Evolutionary conservation across 2,113 vertebrate genomes (phyloP).

Genomic region (Poicephalus gulielmi): DNA sequence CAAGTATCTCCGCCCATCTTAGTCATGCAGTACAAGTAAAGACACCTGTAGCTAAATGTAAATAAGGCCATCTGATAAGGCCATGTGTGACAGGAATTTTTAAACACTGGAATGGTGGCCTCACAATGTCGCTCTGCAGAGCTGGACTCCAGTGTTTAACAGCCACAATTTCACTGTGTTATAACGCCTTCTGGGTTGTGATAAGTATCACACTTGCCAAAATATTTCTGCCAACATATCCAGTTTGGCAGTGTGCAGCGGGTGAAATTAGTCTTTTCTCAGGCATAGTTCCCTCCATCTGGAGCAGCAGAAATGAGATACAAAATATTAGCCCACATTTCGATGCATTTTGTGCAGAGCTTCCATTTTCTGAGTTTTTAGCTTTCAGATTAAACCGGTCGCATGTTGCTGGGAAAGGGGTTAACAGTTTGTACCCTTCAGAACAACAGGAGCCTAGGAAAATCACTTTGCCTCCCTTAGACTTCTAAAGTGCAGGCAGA

Average conservation of each 20-base stretch:
- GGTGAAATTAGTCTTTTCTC: not conserved
- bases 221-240: not conserved
- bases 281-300: not conserved
- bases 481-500: not conserved
- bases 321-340: not conserved
- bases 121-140: not conserved
- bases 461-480: not conserved
- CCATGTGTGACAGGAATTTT: conserved; percentile 18
- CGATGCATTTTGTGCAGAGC: not conserved
- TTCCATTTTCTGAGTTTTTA: not conserved
- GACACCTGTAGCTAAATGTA: conserved; percentile 48
- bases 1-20: conserved; percentile 25
- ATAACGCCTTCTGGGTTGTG: not conserved
- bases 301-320: not conserved
- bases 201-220: not conserved
- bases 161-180: not conserved
- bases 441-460: not conserved
- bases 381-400: not conserved
- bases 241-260: not conserved
- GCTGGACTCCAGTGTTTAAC: not conserved
- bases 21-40: conserved; percentile 45
- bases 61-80: conserved; percentile 45
- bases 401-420: not conserved
- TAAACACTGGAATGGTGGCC: conserved; percentile 1
- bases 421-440: not conserved